Evolutionary conservation across 2,797 vertebrate genomes (phyloP), one percentile per base, ranked within the genome.

Genomic region (Novumbra hubbsi): DNA sequence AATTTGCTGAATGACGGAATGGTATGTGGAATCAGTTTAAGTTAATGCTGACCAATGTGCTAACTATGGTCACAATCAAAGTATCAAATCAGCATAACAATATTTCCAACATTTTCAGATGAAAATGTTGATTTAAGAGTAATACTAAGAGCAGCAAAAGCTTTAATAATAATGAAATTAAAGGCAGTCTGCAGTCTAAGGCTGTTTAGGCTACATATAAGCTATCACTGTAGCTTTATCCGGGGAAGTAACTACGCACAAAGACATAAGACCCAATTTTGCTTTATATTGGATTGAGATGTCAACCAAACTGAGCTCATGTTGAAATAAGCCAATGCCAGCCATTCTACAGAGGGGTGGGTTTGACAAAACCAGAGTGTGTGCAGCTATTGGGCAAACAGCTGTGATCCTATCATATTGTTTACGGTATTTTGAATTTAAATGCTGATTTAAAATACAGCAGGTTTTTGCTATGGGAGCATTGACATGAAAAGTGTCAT

Each of bases 41-140:
- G 5, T 32, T 64, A 12, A 64, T 14, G 21, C 0, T 57, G n/a
- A 57, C 41, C 41, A 57, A 24, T 9, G 55, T 12, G 55, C 2
- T 57, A 57, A 57, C n/a, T 11, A 57, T 57, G n/a, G 55, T 57
- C 24, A 30, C 5, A 64, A 17, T 32, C 28, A 15, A 15, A 17
- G 27, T 16, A 64, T 64, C 14, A 16, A 14, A 7, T 30, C 41
- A 64, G 62, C 27, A 16, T 57, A 21, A n/a, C 55, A 30, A 64
- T 32, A 64, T 0, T 2, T 74, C 70, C 73, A 66, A 75, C 68
- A 79, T 80, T 67, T 55, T 21, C 24, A 49, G 66, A 48, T 68
- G 21, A 12, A 41, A 5, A 38, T 21, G 41, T 3, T 38, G 34
- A n/a, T n/a, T 38, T 17, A 9, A 68, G 7, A 14, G 67, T 24